A percentile compares a stretch with the other conserved stretches of the same genome.
Evolutionary conservation across 2,797 vertebrate species (phyloP).

Genomic region (Enteromius viviparus): DNA sequence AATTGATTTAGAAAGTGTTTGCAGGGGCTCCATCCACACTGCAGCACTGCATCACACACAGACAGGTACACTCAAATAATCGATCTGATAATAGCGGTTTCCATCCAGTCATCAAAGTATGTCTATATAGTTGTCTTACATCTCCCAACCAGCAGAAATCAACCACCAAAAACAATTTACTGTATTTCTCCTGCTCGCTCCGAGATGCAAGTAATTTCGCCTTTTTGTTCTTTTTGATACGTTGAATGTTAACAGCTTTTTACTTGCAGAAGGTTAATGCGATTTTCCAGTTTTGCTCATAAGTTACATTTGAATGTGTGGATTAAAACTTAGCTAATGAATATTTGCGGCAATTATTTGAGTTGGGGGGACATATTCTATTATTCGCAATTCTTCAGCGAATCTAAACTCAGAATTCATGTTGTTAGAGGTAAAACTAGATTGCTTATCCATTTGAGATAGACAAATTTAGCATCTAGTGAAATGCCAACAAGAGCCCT

Average conservation of each 20-base stretch:
- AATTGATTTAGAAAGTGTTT: conserved; percentile 1
- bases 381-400: neutral
- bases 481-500: neutral
- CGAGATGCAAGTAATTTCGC: neutral
- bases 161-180: neutral
- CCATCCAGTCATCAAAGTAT: neutral
- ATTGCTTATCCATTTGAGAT: neutral
- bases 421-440: neutral
- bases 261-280: neutral
- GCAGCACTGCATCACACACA: neutral
- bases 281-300: neutral
- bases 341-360: neutral
- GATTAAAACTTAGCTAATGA: neutral
- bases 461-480: neutral
- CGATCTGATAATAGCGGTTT: neutral
- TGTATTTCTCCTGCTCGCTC: neutral
- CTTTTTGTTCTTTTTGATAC: neutral
- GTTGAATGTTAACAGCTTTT: neutral
- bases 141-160: neutral
- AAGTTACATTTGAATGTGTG: neutral
- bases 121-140: neutral
- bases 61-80: neutral
- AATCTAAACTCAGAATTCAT: neutral
- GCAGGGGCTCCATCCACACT: neutral
- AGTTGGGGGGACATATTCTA: neutral